These are phyloP conservation scores for Cheumatopsyche charites DNA, from an alignment of 1,140 invertebrate genomes.

Conservation along the genomic window DNA sequence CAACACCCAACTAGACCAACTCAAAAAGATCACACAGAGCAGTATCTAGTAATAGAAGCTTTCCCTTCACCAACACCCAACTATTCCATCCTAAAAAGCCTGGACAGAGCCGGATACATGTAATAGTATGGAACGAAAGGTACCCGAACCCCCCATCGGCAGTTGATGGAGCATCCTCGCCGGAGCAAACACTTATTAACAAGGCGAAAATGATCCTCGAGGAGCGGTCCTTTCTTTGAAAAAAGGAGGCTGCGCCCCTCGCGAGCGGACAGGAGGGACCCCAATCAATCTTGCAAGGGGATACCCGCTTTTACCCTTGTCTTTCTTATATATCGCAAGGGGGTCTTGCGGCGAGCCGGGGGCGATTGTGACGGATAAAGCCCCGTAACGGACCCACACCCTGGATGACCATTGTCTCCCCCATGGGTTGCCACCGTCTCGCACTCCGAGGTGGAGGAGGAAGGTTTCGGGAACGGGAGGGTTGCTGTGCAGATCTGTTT, in stretches of 20 bases:
- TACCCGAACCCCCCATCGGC: too few relatives aligned
- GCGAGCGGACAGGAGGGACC: slow-evolving; percentile 49
- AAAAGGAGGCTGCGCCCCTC: slow-evolving; percentile 51
- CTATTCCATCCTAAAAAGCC: too few relatives aligned
- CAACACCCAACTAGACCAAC: too few relatives aligned
- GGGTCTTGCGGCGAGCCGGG: slow-evolving; percentile 46
- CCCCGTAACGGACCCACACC: slow-evolving; percentile 46
- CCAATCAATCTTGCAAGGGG: slow-evolving; percentile 47
- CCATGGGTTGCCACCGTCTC: too few relatives aligned
- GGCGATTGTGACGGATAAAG: slow-evolving; percentile 36
- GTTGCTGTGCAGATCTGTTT: too few relatives aligned
- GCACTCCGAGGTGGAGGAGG: too few relatives aligned
- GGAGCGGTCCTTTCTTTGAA: slow-evolving; percentile 3
- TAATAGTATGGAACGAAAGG: too few relatives aligned
- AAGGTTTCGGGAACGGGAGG: too few relatives aligned
- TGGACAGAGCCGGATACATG: too few relatives aligned
- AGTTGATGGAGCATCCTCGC: neutral
- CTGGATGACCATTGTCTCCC: slow-evolving; percentile 50
- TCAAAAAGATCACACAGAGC: too few relatives aligned
- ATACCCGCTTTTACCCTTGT: slow-evolving; percentile 48
- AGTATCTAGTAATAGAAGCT: too few relatives aligned
- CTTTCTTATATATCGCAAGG: slow-evolving; percentile 49
- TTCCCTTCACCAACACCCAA: too few relatives aligned
- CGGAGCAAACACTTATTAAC: slow-evolving; percentile 19
- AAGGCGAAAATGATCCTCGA: slow-evolving; percentile 33